Evolutionary conservation across 2,888 invertebrate genomes (phyloP).

Genomic region (Lordiphosa fenestrarum): DNA sequence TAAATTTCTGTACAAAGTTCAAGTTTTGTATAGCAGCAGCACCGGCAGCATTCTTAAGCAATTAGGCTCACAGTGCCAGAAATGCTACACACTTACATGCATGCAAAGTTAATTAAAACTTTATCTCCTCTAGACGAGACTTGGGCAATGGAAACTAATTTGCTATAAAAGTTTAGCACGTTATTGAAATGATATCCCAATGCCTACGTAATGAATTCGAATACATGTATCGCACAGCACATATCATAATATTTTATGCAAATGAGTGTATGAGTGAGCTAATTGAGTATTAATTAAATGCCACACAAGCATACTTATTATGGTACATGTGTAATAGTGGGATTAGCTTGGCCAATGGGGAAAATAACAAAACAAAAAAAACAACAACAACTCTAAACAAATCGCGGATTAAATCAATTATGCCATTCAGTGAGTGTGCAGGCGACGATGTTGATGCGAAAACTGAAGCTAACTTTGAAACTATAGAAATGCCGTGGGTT

Average conservation of each 20-base stretch:
- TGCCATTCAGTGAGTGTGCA: slow-evolving; percentile 20
- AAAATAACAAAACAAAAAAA: slow-evolving; percentile 16
- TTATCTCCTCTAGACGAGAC: slow-evolving; percentile 25
- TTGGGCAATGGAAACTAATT: slow-evolving; percentile 43
- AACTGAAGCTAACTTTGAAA: slow-evolving; percentile 7
- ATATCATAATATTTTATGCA: slow-evolving; percentile 62
- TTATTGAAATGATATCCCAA: slow-evolving; percentile 50
- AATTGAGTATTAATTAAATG: slow-evolving; percentile 68
- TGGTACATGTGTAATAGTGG: slow-evolving; percentile 44
- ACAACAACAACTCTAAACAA: slow-evolving; percentile 5
- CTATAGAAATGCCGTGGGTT: slow-evolving; percentile 2
- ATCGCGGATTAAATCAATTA: slow-evolving; percentile 49
- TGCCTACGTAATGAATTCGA: slow-evolving; percentile 39
- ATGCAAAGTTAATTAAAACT: slow-evolving; percentile 67
- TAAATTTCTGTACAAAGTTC: slow-evolving; percentile 25
- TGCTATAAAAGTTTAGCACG: slow-evolving; percentile 57
- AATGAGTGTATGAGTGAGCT: slow-evolving; percentile 49
- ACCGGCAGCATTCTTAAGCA: slow-evolving; percentile 17
- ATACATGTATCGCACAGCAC: slow-evolving; percentile 28
- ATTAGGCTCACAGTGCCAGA: slow-evolving; percentile 35
- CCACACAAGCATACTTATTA: slow-evolving; percentile 26
- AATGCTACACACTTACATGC: slow-evolving; percentile 43
- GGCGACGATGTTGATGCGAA: no score
- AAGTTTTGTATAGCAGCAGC: slow-evolving; percentile 15
- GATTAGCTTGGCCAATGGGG: slow-evolving; percentile 32